These are phyloP conservation scores for Oligia latruncula DNA, from an alignment of 2,888 invertebrate genomes.

Conservation along the genomic window DNA sequence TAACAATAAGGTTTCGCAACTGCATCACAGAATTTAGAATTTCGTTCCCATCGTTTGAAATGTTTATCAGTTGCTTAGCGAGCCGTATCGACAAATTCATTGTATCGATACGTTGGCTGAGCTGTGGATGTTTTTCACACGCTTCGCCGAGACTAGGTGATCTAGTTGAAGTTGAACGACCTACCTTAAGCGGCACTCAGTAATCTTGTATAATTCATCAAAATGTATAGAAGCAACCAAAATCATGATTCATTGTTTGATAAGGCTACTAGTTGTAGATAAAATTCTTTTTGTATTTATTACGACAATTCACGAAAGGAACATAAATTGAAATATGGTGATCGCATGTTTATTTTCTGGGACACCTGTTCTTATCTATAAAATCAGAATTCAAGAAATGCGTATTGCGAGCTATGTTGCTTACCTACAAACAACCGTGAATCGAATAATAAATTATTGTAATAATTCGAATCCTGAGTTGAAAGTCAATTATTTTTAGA, in stretches of 20 bases:
- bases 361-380: constrained; percentile 45
- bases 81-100: constrained; percentile 74
- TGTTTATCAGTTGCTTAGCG: constrained; percentile 78
- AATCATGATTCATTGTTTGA: constrained; percentile 76
- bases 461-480: constrained; percentile 21
- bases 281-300: constrained; percentile 64
- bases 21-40: constrained; percentile 68
- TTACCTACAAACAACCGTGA: constrained; percentile 40
- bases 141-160: constrained; percentile 72
- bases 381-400: constrained; percentile 42
- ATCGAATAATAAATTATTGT: constrained; percentile 23
- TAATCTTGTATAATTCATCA: constrained; percentile 76
- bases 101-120: constrained; percentile 70
- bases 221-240: constrained; percentile 65
- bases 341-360: constrained; percentile 53
- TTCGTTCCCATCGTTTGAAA: constrained; percentile 73
- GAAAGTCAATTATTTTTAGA: constrained; percentile 6
- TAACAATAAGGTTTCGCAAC: constrained; percentile 76
- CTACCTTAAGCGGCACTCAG: constrained; percentile 72
- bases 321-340: constrained; percentile 22
- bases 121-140: constrained; percentile 77
- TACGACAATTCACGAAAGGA: constrained; percentile 52
- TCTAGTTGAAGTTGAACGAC: constrained; percentile 82
- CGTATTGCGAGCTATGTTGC: constrained; percentile 24
- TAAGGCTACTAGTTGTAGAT: constrained; percentile 69